Percentiles rank a stretch among this genome's conserved stretches.
Evolutionary conservation across 2,113 vertebrate species (phyloP).

Genomic region (cattle (Bos taurus)): ARS-UCD2.0 NC_037338.1:37576001-37576500

Average conservation of each 20-base stretch:
- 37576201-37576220: not conserved
- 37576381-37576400: not conserved
- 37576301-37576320: not conserved
- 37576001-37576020: not conserved
- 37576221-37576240: not conserved
- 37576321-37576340: not conserved
- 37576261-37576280: not conserved
- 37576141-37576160: not conserved
- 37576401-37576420: not conserved
- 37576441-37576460: not conserved
- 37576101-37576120: not conserved
- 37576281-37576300: not conserved
- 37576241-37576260: not conserved
- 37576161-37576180: not conserved
- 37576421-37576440: not conserved
- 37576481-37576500: not conserved
- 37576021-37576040: not conserved
- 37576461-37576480: not conserved
- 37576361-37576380: not conserved
- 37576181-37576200: not conserved
- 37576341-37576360: not conserved
- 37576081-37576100: not conserved
- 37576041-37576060: not conserved
- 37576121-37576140: not conserved
- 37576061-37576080: not conserved